phyloP scores from a whole-genome alignment of 2,113 vertebrate genomes.

The Serranochromis macrocephalus region DNA sequence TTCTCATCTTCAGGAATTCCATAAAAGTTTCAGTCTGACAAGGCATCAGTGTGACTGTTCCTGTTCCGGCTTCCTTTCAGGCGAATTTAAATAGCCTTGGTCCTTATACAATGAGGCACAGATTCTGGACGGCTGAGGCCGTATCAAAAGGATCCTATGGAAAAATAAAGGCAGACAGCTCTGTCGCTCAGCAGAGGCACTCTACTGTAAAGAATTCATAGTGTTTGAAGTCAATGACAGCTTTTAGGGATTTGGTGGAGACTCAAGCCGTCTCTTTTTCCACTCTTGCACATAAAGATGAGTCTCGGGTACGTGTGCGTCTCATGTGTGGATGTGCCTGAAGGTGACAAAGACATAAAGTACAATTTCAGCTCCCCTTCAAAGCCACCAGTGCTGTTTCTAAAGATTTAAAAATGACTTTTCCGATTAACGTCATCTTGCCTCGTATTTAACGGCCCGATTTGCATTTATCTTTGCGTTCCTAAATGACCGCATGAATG shows the following conservation, averaged over 20 bases:
- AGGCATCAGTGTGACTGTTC: background rate
- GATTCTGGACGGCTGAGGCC: slow-evolving; percentile 30
- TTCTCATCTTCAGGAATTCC: background rate
- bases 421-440: background rate
- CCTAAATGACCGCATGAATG: background rate
- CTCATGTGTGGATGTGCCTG: background rate
- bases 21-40: background rate
- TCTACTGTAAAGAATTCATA: slow-evolving; percentile 39
- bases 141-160: slow-evolving; percentile 49
- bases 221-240: slow-evolving; percentile 65
- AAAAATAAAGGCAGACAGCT: slow-evolving; percentile 34
- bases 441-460: background rate
- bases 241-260: slow-evolving; percentile 63
- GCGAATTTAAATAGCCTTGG: background rate
- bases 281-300: slow-evolving; percentile 38
- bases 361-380: slow-evolving; percentile 14
- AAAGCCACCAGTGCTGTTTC: background rate
- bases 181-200: slow-evolving; percentile 17
- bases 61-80: background rate
- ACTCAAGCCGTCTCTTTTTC: slow-evolving; percentile 30
- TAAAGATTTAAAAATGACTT: background rate
- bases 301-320: background rate
- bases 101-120: background rate
- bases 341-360: slow-evolving; percentile 43
- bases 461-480: background rate